These are phyloP conservation scores for Napeogenes sylphis DNA, from an alignment of 2,888 invertebrate species.

Conservation along the genomic window DNA sequence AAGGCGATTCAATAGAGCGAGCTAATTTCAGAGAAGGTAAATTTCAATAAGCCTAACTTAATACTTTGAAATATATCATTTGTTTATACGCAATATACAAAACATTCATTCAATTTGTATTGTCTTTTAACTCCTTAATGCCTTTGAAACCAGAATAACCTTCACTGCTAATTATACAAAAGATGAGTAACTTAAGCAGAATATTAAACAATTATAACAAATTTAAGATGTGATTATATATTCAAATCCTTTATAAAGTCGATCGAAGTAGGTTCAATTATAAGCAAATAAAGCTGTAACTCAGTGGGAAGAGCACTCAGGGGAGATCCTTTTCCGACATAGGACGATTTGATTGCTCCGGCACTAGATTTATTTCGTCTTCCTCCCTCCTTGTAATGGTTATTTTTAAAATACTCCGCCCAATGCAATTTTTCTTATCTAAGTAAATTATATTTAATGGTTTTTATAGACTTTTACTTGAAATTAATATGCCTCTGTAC, in stretches of 20 bases:
- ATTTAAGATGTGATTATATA: background rate
- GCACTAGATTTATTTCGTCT: slow-evolving; percentile 18
- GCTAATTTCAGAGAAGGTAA: too few relatives aligned
- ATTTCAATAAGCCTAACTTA: too few relatives aligned
- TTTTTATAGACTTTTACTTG: background rate
- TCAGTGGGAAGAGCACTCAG: slow-evolving; percentile 45
- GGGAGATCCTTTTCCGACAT: slow-evolving; percentile 46
- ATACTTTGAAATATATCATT: too few relatives aligned
- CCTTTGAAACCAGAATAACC: too few relatives aligned
- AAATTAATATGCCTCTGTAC: background rate
- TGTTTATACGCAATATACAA: too few relatives aligned
- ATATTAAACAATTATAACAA: too few relatives aligned
- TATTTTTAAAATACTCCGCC: background rate
- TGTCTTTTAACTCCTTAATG: too few relatives aligned
- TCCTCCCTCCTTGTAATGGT: background rate
- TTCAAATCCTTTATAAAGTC: slow-evolving; percentile 8
- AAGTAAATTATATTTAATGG: background rate
- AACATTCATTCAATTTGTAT: too few relatives aligned
- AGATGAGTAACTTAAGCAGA: too few relatives aligned
- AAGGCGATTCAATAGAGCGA: too few relatives aligned
- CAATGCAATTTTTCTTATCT: background rate
- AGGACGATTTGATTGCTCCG: slow-evolving; percentile 52
- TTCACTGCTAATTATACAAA: too few relatives aligned
- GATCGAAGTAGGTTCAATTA: slow-evolving; percentile 34
- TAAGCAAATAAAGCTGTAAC: slow-evolving; percentile 53